phyloP scores from a whole-genome alignment of 2,797 vertebrate species.

The Parauchenoglanis ngamensis region DNA sequence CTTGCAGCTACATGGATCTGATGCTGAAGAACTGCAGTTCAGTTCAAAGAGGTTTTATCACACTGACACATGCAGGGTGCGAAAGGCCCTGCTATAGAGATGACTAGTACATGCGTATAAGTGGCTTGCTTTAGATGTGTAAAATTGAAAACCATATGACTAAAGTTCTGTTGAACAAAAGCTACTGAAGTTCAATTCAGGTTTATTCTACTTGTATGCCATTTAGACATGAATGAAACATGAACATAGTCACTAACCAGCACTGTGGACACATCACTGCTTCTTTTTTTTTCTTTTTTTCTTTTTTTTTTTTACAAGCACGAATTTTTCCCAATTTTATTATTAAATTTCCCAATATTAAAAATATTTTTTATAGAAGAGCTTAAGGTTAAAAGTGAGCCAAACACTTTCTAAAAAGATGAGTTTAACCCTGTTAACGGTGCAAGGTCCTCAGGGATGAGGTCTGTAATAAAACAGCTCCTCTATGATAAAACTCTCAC shows the following conservation, averaged over 20 bases:
- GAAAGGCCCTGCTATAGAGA: neutral
- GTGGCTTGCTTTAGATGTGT: neutral
- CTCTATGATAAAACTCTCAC: neutral
- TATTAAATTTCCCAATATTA: no score
- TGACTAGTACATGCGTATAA: neutral
- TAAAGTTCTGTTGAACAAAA: neutral
- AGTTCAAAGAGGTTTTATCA: conserved; percentile 6
- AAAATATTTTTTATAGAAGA: neutral
- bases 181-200: neutral
- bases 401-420: neutral
- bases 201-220: neutral
- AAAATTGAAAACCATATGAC: neutral
- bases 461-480: neutral
- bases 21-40: neutral
- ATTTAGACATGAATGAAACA: neutral
- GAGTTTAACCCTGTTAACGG: neutral
- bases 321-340: neutral
- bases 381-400: neutral
- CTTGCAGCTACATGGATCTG: neutral
- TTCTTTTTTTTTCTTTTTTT: neutral
- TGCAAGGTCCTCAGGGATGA: neutral
- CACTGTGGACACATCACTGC: neutral
- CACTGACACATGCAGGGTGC: neutral
- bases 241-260: neutral
- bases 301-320: neutral